Percentiles rank a stretch among this genome's conserved stretches.
These are phyloP conservation scores for Acromyrmex charruanus DNA, from an alignment of 1,140 invertebrate genomes.

Conservation along the genomic window DNA sequence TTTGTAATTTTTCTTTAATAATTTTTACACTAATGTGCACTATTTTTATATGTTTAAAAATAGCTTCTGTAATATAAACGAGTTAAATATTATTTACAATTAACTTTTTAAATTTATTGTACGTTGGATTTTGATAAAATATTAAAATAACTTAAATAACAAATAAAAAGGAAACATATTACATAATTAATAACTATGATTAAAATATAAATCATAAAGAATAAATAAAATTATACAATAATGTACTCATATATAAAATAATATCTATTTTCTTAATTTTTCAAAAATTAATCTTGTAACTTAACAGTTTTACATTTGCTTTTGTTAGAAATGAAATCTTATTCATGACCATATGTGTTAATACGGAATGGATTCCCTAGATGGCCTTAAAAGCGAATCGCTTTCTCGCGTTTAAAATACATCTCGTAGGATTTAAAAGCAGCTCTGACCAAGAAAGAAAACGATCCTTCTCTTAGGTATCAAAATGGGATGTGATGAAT, in stretches of 20 bases:
- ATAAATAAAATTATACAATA: neutral
- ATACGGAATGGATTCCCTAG: slow-evolving; percentile 50
- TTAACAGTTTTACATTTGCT: neutral
- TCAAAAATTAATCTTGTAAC: slow-evolving; percentile 8
- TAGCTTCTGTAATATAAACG: neutral
- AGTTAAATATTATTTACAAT: neutral
- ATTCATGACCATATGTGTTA: neutral
- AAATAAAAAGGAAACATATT: neutral
- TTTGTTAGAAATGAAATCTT: neutral
- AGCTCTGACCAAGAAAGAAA: accelerated
- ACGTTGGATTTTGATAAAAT: neutral
- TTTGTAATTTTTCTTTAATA: neutral
- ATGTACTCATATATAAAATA: neutral
- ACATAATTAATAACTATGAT: neutral
- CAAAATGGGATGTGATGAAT: slow-evolving; percentile 83
- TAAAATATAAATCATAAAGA: slow-evolving; percentile 26
- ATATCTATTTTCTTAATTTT: neutral
- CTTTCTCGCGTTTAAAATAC: slow-evolving; percentile 58
- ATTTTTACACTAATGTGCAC: neutral
- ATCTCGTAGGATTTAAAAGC: slow-evolving; percentile 43
- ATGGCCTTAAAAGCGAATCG: slow-evolving; percentile 62
- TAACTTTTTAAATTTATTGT: neutral
- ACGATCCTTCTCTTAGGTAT: slow-evolving; percentile 81
- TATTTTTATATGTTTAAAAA: neutral
- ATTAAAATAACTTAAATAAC: neutral